Base-by-base conservation (phyloP, 2,888 invertebrate genomes). In the Deilephila elpenor region DNA sequence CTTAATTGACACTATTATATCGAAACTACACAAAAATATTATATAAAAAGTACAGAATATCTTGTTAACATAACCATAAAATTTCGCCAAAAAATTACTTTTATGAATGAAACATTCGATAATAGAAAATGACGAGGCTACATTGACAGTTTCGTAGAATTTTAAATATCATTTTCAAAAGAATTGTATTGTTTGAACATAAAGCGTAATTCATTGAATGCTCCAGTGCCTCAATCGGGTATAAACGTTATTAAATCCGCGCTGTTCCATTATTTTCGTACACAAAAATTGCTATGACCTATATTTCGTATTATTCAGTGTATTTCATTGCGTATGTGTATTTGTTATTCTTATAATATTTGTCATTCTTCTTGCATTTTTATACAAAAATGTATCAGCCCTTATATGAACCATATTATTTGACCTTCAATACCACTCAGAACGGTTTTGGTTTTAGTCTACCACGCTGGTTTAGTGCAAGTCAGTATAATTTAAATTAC, bases 101-200 rank as follows among this genome's bases (percentile, higher is more conserved):
- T 51, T 25, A 51, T 44, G 51, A 14, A 51, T 51, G 6, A 51
- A 67, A 4, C 51, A 11, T 11, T 67, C 20, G 20, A 25, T 67
- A 25, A 64, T 20, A n/a, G n/a, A 37, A 20, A 14, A 64, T 62
- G 62, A n/a, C 62, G 19, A 62, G 29, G 17, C 61, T 37, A 7
- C 34, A n/a, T 34, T n/a, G 37, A 17, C 51, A 51, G 51, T 67
- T 67, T 51, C 67, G 44, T 1, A 51, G 67, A 67, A 67, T 51
- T 67, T 62, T 61, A 32, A 62, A 62, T n/a, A 17, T 67, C 44
- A 51, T 67, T 37, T 61, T 51, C 67, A 67, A 67, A 67, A 25
- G 17, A 67, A 67, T 67, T 20, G 11, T 64, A 64, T 44, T 67
- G 44, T 67, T 14, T 44, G 44, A 11, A 51, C 44, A 67, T 44